A percentile compares a stretch with the other conserved stretches of the same genome.
Evolutionary conservation across 2,888 invertebrate species (phyloP).

Genomic region (Yponomeuta plumbellus): DNA sequence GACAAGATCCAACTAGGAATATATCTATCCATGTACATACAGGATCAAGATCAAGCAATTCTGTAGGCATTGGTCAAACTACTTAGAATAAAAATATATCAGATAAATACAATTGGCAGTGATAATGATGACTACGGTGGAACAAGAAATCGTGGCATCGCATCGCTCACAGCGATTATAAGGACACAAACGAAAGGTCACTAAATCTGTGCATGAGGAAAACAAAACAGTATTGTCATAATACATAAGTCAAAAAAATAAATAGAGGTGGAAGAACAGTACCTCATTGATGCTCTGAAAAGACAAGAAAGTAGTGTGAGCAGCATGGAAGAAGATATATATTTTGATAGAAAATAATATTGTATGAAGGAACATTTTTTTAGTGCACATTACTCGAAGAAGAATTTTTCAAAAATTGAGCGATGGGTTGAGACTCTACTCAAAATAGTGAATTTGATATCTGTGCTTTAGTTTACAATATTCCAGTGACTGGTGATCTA

Average conservation of each 20-base stretch:
- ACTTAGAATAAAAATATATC: not conserved
- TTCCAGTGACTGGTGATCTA: not conserved
- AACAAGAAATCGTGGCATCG: not conserved
- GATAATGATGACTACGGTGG: not conserved
- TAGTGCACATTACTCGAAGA: not conserved
- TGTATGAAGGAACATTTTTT: not conserved
- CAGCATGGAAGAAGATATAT: conserved; percentile 39
- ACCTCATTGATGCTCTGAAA: conserved; percentile 79
- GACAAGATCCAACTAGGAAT: not conserved
- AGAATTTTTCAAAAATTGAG: not conserved
- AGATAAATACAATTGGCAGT: not conserved
- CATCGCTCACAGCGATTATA: conserved; percentile 12
- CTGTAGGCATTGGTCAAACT: conserved; percentile 1
- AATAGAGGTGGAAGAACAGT: conserved; percentile 60
- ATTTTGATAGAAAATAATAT: conserved; percentile 5
- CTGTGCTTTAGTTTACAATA: not conserved
- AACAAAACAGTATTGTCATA: conserved; percentile 28
- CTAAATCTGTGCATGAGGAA: conserved; percentile 46
- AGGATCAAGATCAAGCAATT: not conserved
- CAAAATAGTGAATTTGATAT: not conserved
- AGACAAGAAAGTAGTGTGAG: conserved; percentile 74
- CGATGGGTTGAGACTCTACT: not conserved
- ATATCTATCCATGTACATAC: not conserved
- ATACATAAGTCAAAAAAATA: conserved; percentile 18
- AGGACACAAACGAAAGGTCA: not conserved